A percentile compares a stretch with the other conserved stretches of the same genome.
phyloP scores from a whole-genome alignment of 1,140 invertebrate species.

The Papilio polytes region DNA sequence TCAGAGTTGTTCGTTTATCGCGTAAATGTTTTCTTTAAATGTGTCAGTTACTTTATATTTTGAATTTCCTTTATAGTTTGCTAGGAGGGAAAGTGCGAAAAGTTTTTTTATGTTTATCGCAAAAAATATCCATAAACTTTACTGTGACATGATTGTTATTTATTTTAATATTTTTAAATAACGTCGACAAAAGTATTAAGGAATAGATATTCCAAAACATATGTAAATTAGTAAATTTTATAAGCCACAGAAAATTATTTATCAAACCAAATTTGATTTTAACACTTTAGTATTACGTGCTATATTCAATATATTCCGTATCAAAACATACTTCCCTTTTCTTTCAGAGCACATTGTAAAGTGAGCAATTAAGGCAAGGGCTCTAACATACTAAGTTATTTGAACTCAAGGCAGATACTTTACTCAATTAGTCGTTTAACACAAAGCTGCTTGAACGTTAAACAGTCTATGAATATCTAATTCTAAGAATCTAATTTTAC shows the following conservation, averaged over 20 bases:
- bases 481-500: conserved; percentile 17
- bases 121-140: not conserved
- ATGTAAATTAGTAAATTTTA: not conserved
- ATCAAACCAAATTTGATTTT: not conserved
- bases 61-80: conserved; percentile 29
- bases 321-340: conserved; percentile 25
- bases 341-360: conserved; percentile 23
- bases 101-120: not conserved
- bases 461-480: conserved; percentile 26
- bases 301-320: not conserved
- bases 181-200: not conserved
- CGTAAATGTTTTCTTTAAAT: conserved; percentile 33
- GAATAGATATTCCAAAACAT: not conserved
- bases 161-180: not conserved
- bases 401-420: conserved; percentile 27
- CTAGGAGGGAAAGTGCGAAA: not conserved
- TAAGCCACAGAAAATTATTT: not conserved
- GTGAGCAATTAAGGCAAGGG: conserved; percentile 34
- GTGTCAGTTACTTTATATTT: conserved; percentile 21
- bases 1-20: conserved; percentile 31
- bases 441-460: conserved; percentile 24
- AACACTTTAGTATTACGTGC: not conserved
- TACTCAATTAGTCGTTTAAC: conserved; percentile 36
- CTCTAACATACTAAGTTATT: conserved; percentile 32
- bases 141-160: not conserved